Evolutionary conservation across 1,140 invertebrate species (phyloP), one percentile per base, ranked within the genome.

Genomic region (Neuroterus valhalla): DNA sequence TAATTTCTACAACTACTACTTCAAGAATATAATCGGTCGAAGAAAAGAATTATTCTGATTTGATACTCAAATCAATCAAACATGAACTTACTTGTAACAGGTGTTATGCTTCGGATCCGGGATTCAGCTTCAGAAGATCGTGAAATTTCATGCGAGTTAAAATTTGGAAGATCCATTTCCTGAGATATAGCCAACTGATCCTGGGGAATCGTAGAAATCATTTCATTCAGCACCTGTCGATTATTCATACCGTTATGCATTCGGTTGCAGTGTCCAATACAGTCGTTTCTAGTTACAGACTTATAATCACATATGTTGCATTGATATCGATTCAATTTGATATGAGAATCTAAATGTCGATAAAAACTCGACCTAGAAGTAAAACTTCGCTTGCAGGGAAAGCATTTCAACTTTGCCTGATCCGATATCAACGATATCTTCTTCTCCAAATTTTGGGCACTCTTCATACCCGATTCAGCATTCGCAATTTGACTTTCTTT

Each of bases 261-360:
- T 78, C 75, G 87, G 44, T 83, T 85, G 23, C 84, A 87, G 78
- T 91, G 90, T 5, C 82, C 77, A 0, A 86, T 77, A 52, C 87
- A 89, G 38, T 89, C 87, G 43, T 76, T 82, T 72, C 88, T 89
- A 42, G 80, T 72, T 42, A 86, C 89, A 43, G 85, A 86, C 66
- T 89, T 87, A 69, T 87, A 91, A 23, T 85, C 75, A 71, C 90
- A 91, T 8, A 85, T 71, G 23, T 80, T 84, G 72, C 90, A 91
- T 55, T 86, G 85, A 75, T 85, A 91, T 46, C 89, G 81, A 76
- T 85, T 86, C 87, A 90, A 90, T 68, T 83, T 85, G 8, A 91
- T 85, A 73, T 91, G 90, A 26, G 82, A 80, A 1, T 89, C 87
- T 84, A 90, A 86, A 70, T 91, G 90, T 52, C 83, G 81, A 6